These are phyloP conservation scores for Eupeodes luniger DNA, from an alignment of 2,888 invertebrate species.

Conservation along the genomic window DNA sequence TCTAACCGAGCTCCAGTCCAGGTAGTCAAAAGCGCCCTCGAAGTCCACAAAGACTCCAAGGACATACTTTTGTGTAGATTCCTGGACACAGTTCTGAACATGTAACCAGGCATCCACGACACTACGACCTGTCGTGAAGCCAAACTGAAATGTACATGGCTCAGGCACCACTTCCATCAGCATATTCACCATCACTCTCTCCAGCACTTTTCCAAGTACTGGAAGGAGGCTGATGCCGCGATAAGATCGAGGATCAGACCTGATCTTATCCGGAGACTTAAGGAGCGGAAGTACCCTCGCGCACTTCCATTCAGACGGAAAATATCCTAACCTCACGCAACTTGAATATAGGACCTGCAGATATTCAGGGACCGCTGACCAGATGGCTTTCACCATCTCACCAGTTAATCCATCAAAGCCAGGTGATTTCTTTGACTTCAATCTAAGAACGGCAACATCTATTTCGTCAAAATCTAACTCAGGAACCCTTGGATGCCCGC, in stretches of 20 bases:
- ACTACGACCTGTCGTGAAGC: constrained; percentile 23
- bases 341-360: constrained; percentile 16
- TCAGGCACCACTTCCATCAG: background rate
- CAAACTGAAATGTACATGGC: constrained; percentile 38
- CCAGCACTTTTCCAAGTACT: constrained; percentile 71
- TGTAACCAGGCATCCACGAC: constrained; percentile 49
- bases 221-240: constrained; percentile 45
- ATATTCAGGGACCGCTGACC: constrained; percentile 48
- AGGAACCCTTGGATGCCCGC: no score
- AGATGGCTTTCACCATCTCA: constrained; percentile 45
- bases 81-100: background rate
- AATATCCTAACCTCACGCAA: constrained; percentile 39
- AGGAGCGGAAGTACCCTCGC: constrained; percentile 56
- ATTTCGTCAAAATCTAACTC: no score
- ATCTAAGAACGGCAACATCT: background rate
- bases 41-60: constrained; percentile 16
- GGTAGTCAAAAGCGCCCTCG: constrained; percentile 67
- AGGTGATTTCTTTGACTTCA: constrained; percentile 23
- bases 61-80: constrained; percentile 27
- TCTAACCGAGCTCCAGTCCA: constrained; percentile 58
- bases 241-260: constrained; percentile 71
- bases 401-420: constrained; percentile 50
- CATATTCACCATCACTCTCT: constrained; percentile 51
- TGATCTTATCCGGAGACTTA: constrained; percentile 64
- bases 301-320: constrained; percentile 46